Base-by-base conservation (phyloP, 1,140 invertebrate genomes). In the Zaprionus kolodkinae region DNA sequence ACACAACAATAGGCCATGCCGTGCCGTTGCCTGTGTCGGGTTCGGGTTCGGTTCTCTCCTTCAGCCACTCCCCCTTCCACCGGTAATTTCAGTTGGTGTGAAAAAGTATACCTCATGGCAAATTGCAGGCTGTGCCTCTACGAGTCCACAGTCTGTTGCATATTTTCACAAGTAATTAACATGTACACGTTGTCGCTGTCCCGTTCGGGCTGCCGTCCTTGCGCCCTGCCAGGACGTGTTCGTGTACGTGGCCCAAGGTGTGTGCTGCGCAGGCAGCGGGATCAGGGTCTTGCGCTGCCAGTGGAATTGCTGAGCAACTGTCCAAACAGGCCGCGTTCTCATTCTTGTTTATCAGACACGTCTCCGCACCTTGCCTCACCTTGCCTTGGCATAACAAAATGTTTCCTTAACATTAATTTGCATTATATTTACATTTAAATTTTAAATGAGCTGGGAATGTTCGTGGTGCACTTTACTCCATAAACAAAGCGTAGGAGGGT, bases 151-250 rank as follows among this genome's bases (percentile, higher is more conserved):
- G 84, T 87, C 79, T 88, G 84, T 89, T 88, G 84, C 85, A 89
- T 88, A 88, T 88, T 88, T 88, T 88, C 85, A 88, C 84, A 88
- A 88, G 84, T 88, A 88, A 88, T 88, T 88, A 88, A 89, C 84
- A 88, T 88, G 84, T 88, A 84, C 85, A 75, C 67, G 85, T 76
- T 84, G 84, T 87, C 60, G 65, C 27, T 78, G 59, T 68, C 40
- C 59, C 57, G 55, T 64, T 57, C 69, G 56, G 54, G 48, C 59
- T 68, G 55, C 61, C 68, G 60, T 73, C 84, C 83, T 79, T 83
- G 80, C 72, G 38, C 76, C 61, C 30, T 56, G 54, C 79, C 71
- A 69, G 80, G 80, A 76, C 61, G 43, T 45, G 54, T 40, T 43
- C 56, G n/a, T 13, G 21, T 30, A 61, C 59, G 21, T 54, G 35